phyloP scores from a whole-genome alignment of 2,113 vertebrate species.

The Guaruba guarouba region DNA sequence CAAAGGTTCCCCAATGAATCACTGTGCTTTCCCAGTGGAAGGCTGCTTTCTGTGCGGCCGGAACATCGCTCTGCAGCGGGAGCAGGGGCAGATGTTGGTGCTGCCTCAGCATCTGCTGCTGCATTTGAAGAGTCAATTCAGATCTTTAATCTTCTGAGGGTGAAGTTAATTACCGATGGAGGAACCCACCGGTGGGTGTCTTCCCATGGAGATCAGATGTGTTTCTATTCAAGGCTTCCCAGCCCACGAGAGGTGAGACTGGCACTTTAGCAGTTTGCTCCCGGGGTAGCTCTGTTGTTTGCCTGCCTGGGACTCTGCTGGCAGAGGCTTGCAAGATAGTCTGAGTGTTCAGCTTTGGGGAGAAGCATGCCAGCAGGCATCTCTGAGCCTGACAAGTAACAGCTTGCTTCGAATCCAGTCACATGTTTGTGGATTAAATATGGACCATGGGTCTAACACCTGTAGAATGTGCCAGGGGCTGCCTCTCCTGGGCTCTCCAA shows the following conservation, averaged over 20 bases:
- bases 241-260: background rate
- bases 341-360: background rate
- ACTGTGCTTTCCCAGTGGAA: accelerated
- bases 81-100: background rate
- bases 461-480: background rate
- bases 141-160: background rate
- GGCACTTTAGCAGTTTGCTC: background rate
- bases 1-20: background rate
- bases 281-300: background rate
- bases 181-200: background rate
- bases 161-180: background rate
- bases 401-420: background rate
- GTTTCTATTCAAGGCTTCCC: background rate
- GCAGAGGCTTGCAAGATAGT: background rate
- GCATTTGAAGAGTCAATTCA: background rate
- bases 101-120: accelerated
- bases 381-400: background rate
- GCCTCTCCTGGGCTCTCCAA: background rate
- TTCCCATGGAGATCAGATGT: background rate
- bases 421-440: background rate
- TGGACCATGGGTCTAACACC: background rate
- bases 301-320: background rate
- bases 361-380: background rate
- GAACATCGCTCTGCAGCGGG: accelerated
- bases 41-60: accelerated